Conservation (phyloP, 2,888 invertebrate species). For the Venusia cambrica region DNA sequence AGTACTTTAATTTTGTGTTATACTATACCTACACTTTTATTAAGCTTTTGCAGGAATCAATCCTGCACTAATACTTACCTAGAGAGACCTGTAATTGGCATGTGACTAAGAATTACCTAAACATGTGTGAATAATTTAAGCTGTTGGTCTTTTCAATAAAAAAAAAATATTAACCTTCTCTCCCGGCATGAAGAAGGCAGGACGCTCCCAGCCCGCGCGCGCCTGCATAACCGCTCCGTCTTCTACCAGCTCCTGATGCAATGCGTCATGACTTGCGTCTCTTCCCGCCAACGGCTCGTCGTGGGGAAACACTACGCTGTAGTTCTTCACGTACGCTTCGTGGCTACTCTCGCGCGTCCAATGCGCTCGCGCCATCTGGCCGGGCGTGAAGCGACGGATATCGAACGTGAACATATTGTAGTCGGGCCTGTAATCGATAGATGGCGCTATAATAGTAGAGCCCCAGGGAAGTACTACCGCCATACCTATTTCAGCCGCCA, state of each 20-base stretch:
- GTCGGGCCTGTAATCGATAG: conserved; percentile 85
- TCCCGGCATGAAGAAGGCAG: conserved; percentile 87
- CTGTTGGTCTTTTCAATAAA: no score
- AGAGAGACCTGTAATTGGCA: no score
- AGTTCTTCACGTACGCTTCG: conserved; percentile 94
- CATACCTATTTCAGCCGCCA: no score
- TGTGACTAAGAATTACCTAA: no score
- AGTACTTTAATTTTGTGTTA: no score
- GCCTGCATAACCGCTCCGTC: conserved; percentile 94
- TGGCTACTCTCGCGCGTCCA: conserved; percentile 93
- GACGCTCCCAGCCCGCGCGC: conserved; percentile 93
- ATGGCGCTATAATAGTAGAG: no score
- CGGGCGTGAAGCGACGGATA: conserved; percentile 89
- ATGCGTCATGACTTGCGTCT: conserved; percentile 71
- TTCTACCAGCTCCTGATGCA: conserved; percentile 83
- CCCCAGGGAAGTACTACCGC: no score
- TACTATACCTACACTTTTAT: no score
- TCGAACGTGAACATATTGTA: conserved; percentile 94
- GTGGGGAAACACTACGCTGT: conserved; percentile 87
- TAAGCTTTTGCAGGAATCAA: no score
- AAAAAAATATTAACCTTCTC: conserved; percentile 42
- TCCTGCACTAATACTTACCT: no score
- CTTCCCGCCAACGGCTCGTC: conserved; percentile 92
- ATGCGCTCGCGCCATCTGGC: conserved; percentile 84
- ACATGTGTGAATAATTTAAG: no score